Evolutionary conservation across 2,797 vertebrate genomes (phyloP).

Genomic region (Chromobotia macracanthus): DNA sequence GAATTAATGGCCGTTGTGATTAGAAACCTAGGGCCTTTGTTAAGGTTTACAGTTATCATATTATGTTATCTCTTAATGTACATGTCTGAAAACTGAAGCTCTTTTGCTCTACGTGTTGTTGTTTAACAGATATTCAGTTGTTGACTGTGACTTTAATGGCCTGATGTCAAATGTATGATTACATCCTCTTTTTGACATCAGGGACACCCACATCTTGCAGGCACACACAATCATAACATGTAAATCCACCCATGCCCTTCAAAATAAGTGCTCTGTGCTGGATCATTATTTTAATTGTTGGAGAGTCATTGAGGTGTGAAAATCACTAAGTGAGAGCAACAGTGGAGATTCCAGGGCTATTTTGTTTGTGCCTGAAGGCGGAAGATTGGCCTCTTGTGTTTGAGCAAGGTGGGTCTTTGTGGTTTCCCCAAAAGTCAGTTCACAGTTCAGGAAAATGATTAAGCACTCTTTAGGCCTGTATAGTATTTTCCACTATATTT

Average conservation of each 20-base stretch:
- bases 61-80: no score
- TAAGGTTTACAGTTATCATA: no score
- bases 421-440: constrained; percentile 61
- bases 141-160: constrained; percentile 49
- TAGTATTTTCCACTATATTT: constrained; percentile 41
- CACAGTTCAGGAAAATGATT: constrained; percentile 35
- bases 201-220: constrained; percentile 53
- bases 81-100: background rate
- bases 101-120: constrained; percentile 6
- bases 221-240: constrained; percentile 60
- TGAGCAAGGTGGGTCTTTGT: constrained; percentile 63
- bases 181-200: constrained; percentile 46
- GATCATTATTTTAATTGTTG: constrained; percentile 87
- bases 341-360: constrained; percentile 81
- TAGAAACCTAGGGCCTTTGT: no score
- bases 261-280: constrained; percentile 78
- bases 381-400: constrained; percentile 80
- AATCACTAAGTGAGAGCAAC: constrained; percentile 79
- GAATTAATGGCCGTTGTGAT: no score
- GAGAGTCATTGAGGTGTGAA: constrained; percentile 83
- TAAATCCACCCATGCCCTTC: constrained; percentile 76
- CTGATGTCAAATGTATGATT: constrained; percentile 59
- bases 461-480: constrained; percentile 28
- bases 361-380: constrained; percentile 85
- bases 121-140: constrained; percentile 34